phyloP scores from a whole-genome alignment of 2,797 vertebrate species.

The Oophaga sylvatica region DNA sequence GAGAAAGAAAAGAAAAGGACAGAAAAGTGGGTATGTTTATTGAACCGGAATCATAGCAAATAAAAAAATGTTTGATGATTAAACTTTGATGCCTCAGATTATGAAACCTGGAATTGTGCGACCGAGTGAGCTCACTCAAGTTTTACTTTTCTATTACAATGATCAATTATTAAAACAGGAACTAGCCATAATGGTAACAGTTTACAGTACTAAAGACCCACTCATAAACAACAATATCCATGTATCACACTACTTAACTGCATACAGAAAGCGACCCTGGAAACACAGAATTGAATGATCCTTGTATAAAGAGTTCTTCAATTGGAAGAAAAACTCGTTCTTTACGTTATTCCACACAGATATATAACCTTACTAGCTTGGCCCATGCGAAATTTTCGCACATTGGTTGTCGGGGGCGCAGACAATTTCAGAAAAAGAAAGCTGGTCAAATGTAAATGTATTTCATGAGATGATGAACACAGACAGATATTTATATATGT shows the following conservation, averaged over 20 bases:
- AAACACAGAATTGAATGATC: background rate
- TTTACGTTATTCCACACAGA: too few relatives aligned
- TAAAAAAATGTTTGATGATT: slow-evolving; percentile 1
- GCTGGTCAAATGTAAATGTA: too few relatives aligned
- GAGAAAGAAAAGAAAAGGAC: background rate
- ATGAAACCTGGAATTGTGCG: slow-evolving; percentile 1
- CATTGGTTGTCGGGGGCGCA: too few relatives aligned
- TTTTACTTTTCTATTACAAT: background rate
- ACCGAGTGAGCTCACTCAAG: background rate
- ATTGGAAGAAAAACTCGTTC: too few relatives aligned
- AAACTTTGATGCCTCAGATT: slow-evolving; percentile 16
- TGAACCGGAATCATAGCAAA: background rate
- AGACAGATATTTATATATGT: too few relatives aligned
- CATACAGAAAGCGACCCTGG: background rate
- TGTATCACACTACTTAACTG: background rate
- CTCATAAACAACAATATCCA: background rate
- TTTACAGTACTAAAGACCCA: background rate
- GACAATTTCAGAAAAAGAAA: too few relatives aligned
- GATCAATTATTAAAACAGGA: too few relatives aligned
- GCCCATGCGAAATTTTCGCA: too few relatives aligned
- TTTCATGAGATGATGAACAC: too few relatives aligned
- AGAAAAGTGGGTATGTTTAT: background rate
- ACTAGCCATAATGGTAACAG: background rate
- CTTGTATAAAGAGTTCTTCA: too few relatives aligned
- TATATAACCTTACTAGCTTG: too few relatives aligned